A percentile compares a stretch with the other conserved stretches of the same genome.
phyloP scores from a whole-genome alignment of 2,797 vertebrate species.

The Rhinophrynus dorsalis region DNA sequence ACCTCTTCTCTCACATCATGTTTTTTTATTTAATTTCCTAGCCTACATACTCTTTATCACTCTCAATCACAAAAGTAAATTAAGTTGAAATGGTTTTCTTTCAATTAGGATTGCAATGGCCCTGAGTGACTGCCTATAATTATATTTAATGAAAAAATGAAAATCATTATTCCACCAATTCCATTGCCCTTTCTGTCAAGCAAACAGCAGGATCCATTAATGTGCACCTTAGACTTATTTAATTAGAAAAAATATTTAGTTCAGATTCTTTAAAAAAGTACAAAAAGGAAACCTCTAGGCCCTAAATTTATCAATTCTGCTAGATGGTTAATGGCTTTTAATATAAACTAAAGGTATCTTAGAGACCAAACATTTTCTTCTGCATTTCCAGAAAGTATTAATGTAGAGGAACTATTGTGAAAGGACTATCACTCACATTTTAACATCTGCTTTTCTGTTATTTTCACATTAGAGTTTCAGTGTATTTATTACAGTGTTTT shows the following conservation, averaged over 20 bases:
- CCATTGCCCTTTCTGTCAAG: slow-evolving; percentile 63
- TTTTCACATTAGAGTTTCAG: not conserved
- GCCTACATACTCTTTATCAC: slow-evolving; percentile 73
- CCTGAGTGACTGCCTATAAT: slow-evolving; percentile 82
- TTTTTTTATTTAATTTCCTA: slow-evolving; percentile 73
- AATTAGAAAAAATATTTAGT: slow-evolving; percentile 82
- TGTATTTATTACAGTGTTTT: not conserved
- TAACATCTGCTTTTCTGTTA: slow-evolving; percentile 33
- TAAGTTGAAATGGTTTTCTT: slow-evolving; percentile 68
- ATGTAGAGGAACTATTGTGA: slow-evolving; percentile 1
- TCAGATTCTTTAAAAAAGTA: slow-evolving; percentile 61
- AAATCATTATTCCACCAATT: slow-evolving; percentile 79
- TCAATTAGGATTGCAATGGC: slow-evolving; percentile 78
- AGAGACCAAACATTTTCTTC: slow-evolving; percentile 81
- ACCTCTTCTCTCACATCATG: slow-evolving; percentile 13
- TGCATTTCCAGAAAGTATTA: slow-evolving; percentile 59
- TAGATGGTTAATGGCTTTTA: slow-evolving; percentile 60
- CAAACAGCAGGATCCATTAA: slow-evolving; percentile 72
- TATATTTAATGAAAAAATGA: slow-evolving; percentile 80
- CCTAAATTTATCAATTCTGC: slow-evolving; percentile 75
- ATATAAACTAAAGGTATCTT: slow-evolving; percentile 64
- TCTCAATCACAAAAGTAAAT: slow-evolving; percentile 72
- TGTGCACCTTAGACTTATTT: slow-evolving; percentile 74
- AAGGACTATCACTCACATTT: not conserved
- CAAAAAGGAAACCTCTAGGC: slow-evolving; percentile 64